Base-by-base conservation (phyloP, 2,888 invertebrate species). In the Leptinotarsa rubiginosa region DNA sequence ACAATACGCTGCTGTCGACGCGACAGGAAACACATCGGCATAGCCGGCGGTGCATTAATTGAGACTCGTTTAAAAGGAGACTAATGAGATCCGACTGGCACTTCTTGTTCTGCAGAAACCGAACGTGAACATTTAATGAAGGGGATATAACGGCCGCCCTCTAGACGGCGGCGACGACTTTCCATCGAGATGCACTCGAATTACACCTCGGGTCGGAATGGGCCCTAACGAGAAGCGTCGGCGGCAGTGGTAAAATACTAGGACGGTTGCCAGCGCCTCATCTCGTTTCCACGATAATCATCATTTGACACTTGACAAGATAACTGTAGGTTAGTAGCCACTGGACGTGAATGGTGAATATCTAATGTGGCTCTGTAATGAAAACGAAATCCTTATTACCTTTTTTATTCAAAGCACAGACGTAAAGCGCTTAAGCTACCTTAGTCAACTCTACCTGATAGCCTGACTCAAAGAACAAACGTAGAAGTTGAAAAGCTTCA, bases 121-220 rank as follows among this genome's bases (percentile, higher is more conserved):
- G 82, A 83, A 84, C 85, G 85, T 85, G 84, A 85, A 85, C 83
- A 84, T 85, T 85, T 86, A 85, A 86, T 85, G 86, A 86, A 84
- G 80, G 78, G 80, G 75, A 79, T 78, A 76, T 74, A 80, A 79
- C 77, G 69, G 76, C 75, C 65, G 59, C 62, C 73, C 72, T 64
- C 74, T 47, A 62, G 70, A 56, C 69, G 18, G 67, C 49, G 47
- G 47, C 73, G 49, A 47, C 59, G 65, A 65, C 64, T 70, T 70
- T 68, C 75, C 78, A 77, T 77, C 80, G 81, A 80, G 82, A 82
- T 82, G 82, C 81, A 81, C 80, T 80, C 78, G 78, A 81, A 81
- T 82, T 83, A 80, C 79, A 81, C 78, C 79, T 76, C 73, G 49
- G 59, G 52, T 47, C 65, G 70, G 56, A 69, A 69, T 56, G 56